phyloP scores from a whole-genome alignment of 2,888 invertebrate genomes.

The Platypus cylindrus region DNA sequence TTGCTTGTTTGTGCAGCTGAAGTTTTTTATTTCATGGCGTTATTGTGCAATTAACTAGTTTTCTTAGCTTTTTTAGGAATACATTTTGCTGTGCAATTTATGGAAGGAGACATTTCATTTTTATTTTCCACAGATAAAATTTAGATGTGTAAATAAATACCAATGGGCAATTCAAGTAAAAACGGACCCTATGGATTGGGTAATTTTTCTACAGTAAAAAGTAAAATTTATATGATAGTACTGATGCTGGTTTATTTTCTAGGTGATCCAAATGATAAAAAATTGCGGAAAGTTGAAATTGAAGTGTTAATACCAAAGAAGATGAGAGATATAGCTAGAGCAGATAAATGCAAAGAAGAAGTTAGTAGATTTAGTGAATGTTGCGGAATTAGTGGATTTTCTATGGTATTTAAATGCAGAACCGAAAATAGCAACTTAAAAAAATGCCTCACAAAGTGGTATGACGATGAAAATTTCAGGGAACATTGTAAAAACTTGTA shows the following conservation, averaged over 20 bases:
- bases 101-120: too few species aligned
- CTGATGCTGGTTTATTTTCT: constrained; percentile 18
- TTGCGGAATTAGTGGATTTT: constrained; percentile 50
- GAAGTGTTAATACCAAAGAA: constrained; percentile 83
- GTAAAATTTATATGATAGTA: background rate
- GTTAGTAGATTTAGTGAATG: constrained; percentile 60
- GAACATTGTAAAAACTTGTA: constrained; percentile 66
- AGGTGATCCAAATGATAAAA: constrained; percentile 78
- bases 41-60: too few species aligned
- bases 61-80: too few species aligned
- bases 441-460: constrained; percentile 65
- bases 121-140: too few species aligned
- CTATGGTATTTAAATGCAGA: constrained; percentile 66
- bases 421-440: constrained; percentile 55
- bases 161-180: too few species aligned
- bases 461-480: constrained; percentile 59
- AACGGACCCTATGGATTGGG: constrained; percentile 21
- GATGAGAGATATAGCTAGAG: constrained; percentile 70
- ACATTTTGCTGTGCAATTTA: too few species aligned
- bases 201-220: constrained; percentile 7
- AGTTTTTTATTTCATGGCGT: too few species aligned
- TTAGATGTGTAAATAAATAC: too few species aligned
- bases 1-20: too few species aligned
- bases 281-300: constrained; percentile 75
- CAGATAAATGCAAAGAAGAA: constrained; percentile 62